Base-by-base conservation (phyloP, 1,140 invertebrate species). In the Aphelenchoides avenae region DNA sequence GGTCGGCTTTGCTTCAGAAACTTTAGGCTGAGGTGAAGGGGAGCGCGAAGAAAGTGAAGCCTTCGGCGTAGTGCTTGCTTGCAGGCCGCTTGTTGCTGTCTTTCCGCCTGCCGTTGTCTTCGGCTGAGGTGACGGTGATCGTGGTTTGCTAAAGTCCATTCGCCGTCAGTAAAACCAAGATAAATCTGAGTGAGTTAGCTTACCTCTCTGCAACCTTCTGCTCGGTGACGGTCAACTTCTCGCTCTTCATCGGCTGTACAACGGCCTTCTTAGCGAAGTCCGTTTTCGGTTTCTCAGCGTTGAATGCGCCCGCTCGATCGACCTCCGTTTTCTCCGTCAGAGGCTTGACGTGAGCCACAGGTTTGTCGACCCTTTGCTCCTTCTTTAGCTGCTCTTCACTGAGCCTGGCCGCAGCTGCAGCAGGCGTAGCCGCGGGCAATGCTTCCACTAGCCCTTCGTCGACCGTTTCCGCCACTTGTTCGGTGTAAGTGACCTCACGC, bases 221-320 rank as follows among this genome's bases (percentile, higher is more conserved):
- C 37, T 60, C 56, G 1, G 22, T 29, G 27, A 61, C 47, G 22
- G 48, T 49, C 39, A 41, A 33, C 29, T 64, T 64, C 36, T 68
- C 66, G 29, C 50, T 11, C 34, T 60, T 62, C 34, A 60, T 42
- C 26, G 68, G 60, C 37, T 71, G 69, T 30, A 71, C 61, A 9
- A 71, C 65, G 1, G 68, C 64, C 51, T 71, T 71, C 22, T 54
- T 53, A 2, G 68, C 68, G 51, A 71, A 71, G 47, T 73, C 68
- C 0, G 63, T 71, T 2, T 41, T 30, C 22, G 68, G 66, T 34
- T 70, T 62, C n/a, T n/a, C n/a, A 9, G 31, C 29, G 6, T 65
- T 15, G 24, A 52, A 58, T 3, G 44, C 48, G 27, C 13, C 44
- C 56, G n/a, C n/a, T n/a, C n/a, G 34, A 36, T 36, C n/a, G 11